Evolutionary conservation across 1,140 invertebrate species (phyloP).

Genomic region (Pomacea maculata): DNA sequence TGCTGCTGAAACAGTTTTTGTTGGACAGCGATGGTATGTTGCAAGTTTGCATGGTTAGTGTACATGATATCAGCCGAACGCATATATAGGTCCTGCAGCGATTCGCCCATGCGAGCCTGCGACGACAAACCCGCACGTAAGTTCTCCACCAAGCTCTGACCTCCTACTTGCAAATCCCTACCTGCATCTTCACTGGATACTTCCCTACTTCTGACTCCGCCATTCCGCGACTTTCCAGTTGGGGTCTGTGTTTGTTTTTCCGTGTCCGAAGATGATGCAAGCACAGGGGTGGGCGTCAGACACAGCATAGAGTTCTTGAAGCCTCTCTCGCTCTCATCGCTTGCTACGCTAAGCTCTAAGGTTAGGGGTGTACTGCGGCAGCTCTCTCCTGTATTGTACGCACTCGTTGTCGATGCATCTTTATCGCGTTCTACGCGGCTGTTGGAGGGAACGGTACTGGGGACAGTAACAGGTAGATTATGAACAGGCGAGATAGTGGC

Average conservation of each 20-base stretch:
- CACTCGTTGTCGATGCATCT: conserved; percentile 64
- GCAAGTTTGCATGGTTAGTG: conserved; percentile 77
- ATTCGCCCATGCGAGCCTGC: conserved; percentile 50
- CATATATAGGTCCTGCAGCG: conserved; percentile 61
- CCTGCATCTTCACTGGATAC: conserved; percentile 52
- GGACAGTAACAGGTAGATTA: not conserved
- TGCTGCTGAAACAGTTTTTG: conserved; percentile 75
- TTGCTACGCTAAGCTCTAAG: conserved; percentile 70
- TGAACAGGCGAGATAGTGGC: conserved; percentile 2
- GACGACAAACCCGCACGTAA: conserved; percentile 30
- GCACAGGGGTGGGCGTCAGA: conserved; percentile 46
- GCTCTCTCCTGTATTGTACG: conserved; percentile 80
- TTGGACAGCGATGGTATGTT: conserved; percentile 78
- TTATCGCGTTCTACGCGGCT: conserved; percentile 41
- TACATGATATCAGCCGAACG: conserved; percentile 72
- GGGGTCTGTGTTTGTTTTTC: conserved; percentile 63
- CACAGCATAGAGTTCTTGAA: conserved; percentile 62
- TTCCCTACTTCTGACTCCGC: conserved; percentile 31
- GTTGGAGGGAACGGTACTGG: conserved; percentile 24
- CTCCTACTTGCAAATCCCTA: conserved; percentile 25
- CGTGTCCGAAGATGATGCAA: conserved; percentile 50
- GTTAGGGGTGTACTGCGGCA: conserved; percentile 75
- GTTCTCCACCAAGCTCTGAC: conserved; percentile 29
- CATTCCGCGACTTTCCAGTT: conserved; percentile 29
- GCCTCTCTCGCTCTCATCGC: conserved; percentile 56